Conservation (phyloP, 1,140 invertebrate species). For the Polypedilum vanderplanki region DNA sequence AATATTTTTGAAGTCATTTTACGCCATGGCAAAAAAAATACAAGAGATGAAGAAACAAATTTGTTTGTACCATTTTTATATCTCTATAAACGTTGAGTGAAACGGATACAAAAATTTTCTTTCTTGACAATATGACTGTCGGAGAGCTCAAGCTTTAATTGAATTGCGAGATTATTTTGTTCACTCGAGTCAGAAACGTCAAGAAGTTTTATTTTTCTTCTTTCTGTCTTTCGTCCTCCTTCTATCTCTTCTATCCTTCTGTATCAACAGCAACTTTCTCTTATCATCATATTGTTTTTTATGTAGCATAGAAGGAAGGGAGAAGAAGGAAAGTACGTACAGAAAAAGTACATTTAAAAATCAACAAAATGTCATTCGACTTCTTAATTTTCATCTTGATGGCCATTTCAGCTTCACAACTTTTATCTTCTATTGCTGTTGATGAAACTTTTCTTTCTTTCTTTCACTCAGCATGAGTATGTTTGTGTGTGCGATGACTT, state of each 20-base stretch:
- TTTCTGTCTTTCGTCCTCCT: not conserved
- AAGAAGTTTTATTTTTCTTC: not conserved
- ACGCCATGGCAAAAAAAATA: too few species aligned
- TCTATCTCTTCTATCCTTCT: not conserved
- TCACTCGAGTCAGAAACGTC: conserved; percentile 9
- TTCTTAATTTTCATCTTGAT: conserved; percentile 28
- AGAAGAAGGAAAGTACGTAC: not conserved
- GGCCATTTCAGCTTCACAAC: conserved; percentile 16
- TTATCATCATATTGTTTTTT: not conserved
- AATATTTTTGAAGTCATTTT: too few species aligned
- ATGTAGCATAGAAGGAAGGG: not conserved
- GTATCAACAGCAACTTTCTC: not conserved
- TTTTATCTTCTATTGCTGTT: not conserved
- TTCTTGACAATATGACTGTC: not conserved
- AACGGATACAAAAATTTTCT: conserved; percentile 13
- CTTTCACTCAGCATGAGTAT: not conserved
- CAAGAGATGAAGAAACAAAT: not conserved
- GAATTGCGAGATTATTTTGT: conserved; percentile 23
- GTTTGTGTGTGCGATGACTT: too few species aligned
- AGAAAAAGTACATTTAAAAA: conserved; percentile 26
- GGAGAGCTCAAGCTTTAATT: not conserved
- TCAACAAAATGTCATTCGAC: conserved; percentile 25
- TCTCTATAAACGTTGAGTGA: not conserved
- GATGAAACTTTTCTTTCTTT: conserved; percentile 22
- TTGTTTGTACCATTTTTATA: not conserved